Conservation (phyloP, 2,888 invertebrate species). For the Scrobipalpa atriplicella region DNA sequence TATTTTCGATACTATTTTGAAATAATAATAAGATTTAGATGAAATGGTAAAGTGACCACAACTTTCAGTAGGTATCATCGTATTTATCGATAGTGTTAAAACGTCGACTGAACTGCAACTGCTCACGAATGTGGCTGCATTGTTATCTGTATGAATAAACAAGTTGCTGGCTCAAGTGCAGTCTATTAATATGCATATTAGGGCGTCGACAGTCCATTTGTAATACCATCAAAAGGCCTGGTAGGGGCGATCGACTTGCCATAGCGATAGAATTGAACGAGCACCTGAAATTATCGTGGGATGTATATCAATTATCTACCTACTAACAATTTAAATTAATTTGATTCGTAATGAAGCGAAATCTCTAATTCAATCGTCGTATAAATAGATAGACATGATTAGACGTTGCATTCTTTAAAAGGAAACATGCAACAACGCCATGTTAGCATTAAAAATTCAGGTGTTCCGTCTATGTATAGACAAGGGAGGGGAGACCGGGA, state of each 20-base stretch:
- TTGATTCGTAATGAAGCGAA: not conserved
- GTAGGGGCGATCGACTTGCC: conserved; percentile 28
- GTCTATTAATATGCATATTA: conserved; percentile 55
- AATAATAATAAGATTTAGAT: no score
- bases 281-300: not conserved
- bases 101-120: conserved; percentile 38
- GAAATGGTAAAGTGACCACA: not conserved
- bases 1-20: conserved; percentile 12
- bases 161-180: conserved; percentile 53
- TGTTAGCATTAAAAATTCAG: conserved; percentile 42
- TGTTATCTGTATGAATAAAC: conserved; percentile 58
- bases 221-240: conserved; percentile 26
- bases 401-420: not conserved
- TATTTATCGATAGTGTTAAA: not conserved
- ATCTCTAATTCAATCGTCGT: not conserved
- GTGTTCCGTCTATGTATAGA: conserved; percentile 39
- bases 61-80: not conserved
- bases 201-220: conserved; percentile 33
- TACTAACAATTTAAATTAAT: not conserved
- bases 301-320: not conserved
- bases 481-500: conserved; percentile 40
- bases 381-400: not conserved
- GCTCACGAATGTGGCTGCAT: conserved; percentile 47
- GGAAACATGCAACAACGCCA: not conserved
- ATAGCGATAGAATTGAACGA: not conserved